Conservation (phyloP, 2,888 invertebrate genomes). For the Calameuta idolon region DNA sequence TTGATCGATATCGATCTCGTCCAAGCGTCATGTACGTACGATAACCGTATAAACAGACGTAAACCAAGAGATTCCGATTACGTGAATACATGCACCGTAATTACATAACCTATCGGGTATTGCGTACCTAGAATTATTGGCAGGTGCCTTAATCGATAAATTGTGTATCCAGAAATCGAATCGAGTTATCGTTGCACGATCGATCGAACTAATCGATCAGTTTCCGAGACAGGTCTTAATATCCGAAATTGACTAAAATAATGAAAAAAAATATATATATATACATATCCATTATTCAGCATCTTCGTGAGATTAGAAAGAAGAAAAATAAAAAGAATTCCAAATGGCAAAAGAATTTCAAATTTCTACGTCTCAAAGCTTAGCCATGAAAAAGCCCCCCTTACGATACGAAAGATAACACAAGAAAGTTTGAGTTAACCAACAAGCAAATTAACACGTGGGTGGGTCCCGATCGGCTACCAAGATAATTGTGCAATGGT, state of each 20-base stretch:
- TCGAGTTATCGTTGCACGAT: background rate
- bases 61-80: background rate
- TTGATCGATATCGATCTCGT: background rate
- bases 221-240: background rate
- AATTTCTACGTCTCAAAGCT: background rate
- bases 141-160: background rate
- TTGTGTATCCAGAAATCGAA: background rate
- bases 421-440: slow-evolving; percentile 51
- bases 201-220: background rate
- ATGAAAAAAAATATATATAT: background rate
- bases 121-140: background rate
- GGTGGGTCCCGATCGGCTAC: slow-evolving; percentile 23
- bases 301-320: background rate
- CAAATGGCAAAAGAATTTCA: background rate
- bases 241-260: background rate
- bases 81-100: background rate
- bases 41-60: background rate
- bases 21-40: background rate
- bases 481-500: background rate
- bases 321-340: background rate
- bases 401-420: slow-evolving; percentile 48
- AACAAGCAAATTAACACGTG: slow-evolving; percentile 67
- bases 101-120: background rate
- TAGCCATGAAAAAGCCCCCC: slow-evolving; percentile 23
- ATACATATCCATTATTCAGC: background rate